phyloP scores from a whole-genome alignment of 2,797 vertebrate genomes.

The Hydrocynus forskahlii region DNA sequence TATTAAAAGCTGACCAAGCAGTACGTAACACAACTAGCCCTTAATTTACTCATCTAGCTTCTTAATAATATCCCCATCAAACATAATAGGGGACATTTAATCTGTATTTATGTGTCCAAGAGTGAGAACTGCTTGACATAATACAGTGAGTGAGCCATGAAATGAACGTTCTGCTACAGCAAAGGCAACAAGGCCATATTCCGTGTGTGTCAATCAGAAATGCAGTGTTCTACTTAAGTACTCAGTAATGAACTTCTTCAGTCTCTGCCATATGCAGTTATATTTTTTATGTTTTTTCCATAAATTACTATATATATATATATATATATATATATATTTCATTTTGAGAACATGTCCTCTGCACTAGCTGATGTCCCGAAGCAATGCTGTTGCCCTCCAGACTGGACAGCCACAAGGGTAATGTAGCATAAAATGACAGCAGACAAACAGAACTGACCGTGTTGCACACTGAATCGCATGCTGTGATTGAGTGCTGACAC shows the following conservation, averaged over 20 bases:
- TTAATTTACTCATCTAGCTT: slow-evolving; percentile 21
- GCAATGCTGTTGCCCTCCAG: neutral
- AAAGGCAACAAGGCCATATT: slow-evolving; percentile 20
- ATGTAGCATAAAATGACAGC: slow-evolving; percentile 26
- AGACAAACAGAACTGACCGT: slow-evolving; percentile 30
- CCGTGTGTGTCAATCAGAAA: slow-evolving; percentile 26
- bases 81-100: slow-evolving; percentile 10
- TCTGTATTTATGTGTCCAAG: slow-evolving; percentile 29
- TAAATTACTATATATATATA: too few relatives aligned
- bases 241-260: neutral
- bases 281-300: neutral
- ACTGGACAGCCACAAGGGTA: neutral
- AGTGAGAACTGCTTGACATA: slow-evolving; percentile 5
- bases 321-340: neutral
- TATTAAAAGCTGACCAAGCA: slow-evolving; percentile 31
- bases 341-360: neutral
- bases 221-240: slow-evolving; percentile 10
- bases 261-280: neutral
- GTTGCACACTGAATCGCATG: slow-evolving; percentile 22
- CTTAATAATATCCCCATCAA: slow-evolving; percentile 14
- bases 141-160: slow-evolving; percentile 32
- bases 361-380: neutral
- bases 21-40: neutral
- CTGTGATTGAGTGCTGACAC: slow-evolving; percentile 8
- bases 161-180: slow-evolving; percentile 20